Evolutionary conservation across 2,888 invertebrate species (phyloP).

Genomic region (Myathropa florea): DNA sequence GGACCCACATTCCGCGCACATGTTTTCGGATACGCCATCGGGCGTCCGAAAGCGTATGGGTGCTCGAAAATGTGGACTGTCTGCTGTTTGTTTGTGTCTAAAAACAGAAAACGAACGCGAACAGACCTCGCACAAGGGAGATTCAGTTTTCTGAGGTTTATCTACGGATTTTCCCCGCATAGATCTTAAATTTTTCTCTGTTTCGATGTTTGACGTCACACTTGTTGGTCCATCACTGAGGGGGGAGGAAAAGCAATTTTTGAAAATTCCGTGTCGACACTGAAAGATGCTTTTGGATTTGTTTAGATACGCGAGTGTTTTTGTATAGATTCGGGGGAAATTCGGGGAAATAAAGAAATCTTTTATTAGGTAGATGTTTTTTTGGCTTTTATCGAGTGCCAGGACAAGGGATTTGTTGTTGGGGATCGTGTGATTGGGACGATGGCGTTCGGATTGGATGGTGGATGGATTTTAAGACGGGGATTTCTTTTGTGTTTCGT

Average conservation of each 20-base stretch:
- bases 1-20: neutral
- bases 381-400: neutral
- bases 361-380: conserved; percentile 6
- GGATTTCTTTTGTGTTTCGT: neutral
- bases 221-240: too few species aligned
- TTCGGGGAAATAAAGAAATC: neutral
- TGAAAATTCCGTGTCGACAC: neutral
- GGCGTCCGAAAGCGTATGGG: too few species aligned
- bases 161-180: neutral
- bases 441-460: neutral
- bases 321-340: neutral
- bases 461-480: neutral
- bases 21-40: too few species aligned
- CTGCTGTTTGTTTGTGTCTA: conserved; percentile 28
- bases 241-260: neutral
- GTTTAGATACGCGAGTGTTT: neutral
- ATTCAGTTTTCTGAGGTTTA: neutral
- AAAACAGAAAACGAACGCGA: conserved; percentile 22
- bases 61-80: too few species aligned
- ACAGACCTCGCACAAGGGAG: conserved; percentile 32
- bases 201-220: conserved; percentile 43
- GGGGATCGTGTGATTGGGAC: neutral
- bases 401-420: neutral
- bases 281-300: neutral
- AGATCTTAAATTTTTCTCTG: neutral